These are phyloP conservation scores for Eristalinus aeneus DNA, from an alignment of 2,888 invertebrate genomes.

Conservation along the genomic window DNA sequence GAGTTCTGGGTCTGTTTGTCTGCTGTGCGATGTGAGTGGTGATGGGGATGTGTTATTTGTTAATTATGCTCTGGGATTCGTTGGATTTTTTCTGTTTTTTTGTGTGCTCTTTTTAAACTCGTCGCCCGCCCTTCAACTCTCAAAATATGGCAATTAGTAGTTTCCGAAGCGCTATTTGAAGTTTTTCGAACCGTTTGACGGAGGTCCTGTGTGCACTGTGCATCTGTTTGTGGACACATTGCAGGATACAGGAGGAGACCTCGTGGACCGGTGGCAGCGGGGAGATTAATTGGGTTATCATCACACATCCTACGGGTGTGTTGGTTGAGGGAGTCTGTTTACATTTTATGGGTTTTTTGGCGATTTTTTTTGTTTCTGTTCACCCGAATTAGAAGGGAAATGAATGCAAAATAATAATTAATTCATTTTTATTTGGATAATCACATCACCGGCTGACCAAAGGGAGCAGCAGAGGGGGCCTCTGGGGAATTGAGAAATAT, in stretches of 20 bases:
- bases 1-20: not conserved
- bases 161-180: constrained; percentile 31
- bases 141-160: constrained; percentile 46
- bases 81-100: constrained; percentile 15
- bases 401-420: not conserved
- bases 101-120: too few species aligned
- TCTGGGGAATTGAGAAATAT: not conserved
- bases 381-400: not conserved
- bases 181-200: not conserved
- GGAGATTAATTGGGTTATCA: not conserved
- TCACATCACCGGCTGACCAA: not conserved
- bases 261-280: too few species aligned
- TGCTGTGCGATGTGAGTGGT: not conserved
- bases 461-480: not conserved
- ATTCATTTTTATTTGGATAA: not conserved
- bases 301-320: not conserved
- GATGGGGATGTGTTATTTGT: constrained; percentile 54
- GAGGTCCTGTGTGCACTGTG: not conserved
- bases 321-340: not conserved
- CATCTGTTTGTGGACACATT: not conserved
- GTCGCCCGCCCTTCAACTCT: not conserved
- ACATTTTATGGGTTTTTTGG: not conserved
- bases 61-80: constrained; percentile 45
- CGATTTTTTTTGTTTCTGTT: not conserved
- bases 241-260: not conserved